phyloP scores from a whole-genome alignment of 2,797 vertebrate genomes.

The Hippoglossus hippoglossus region DNA sequence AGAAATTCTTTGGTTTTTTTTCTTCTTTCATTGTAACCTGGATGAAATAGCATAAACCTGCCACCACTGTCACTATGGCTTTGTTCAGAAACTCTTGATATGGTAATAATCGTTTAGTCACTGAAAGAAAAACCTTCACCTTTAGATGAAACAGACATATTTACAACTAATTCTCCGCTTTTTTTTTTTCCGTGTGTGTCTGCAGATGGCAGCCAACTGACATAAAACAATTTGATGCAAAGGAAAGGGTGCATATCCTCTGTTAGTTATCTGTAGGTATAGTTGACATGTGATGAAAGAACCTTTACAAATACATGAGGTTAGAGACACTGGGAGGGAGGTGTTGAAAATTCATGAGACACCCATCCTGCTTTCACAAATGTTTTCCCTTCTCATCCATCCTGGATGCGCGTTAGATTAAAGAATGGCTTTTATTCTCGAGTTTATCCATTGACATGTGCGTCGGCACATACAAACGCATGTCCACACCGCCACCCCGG shows the following conservation, averaged over 20 bases:
- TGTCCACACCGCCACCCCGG: not conserved
- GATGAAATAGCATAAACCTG: not conserved
- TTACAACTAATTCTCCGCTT: conserved; percentile 10
- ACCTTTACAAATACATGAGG: conserved; percentile 59
- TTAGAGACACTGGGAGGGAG: conserved; percentile 41
- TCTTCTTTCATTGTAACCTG: not conserved
- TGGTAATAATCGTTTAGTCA: not conserved
- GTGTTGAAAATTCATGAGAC: conserved; percentile 67
- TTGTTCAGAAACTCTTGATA: conserved; percentile 1
- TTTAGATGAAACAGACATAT: conserved; percentile 18
- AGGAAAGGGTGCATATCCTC: conserved; percentile 18
- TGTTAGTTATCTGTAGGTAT: conserved; percentile 44
- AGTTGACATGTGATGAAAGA: conserved; percentile 60
- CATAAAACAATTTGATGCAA: conserved; percentile 25
- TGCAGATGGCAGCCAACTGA: conserved; percentile 1
- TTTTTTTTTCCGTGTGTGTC: not conserved
- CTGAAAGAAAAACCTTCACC: too few species aligned
- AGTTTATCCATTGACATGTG: conserved; percentile 10
- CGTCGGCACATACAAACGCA: not conserved
- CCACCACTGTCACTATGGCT: not conserved
- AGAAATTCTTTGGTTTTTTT: not conserved
- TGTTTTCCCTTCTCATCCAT: conserved; percentile 53
- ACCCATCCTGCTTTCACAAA: conserved; percentile 47
- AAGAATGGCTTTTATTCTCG: conserved; percentile 32
- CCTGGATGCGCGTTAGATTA: conserved; percentile 35